These are phyloP conservation scores for fruit fly (Drosophila melanogaster) DNA, from an alignment of 1,140 invertebrate species.

Conservation along the genomic window Release_6_plus_ISO1_MT NT_033779.5:18738501-18739000, in stretches of 20 bases:
- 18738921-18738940: conserved; percentile 12
- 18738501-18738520: conserved; percentile 37
- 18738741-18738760: conserved; percentile 62
- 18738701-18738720: conserved; percentile 77
- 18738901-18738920: neutral
- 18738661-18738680: conserved; percentile 69
- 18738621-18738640: conserved; percentile 30
- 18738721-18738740: conserved; percentile 81
- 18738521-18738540: conserved; percentile 48
- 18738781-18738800: conserved; percentile 64
- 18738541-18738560: conserved; percentile 81
- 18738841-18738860: neutral
- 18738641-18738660: conserved; percentile 35
- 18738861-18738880: conserved; percentile 20
- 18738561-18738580: conserved; percentile 49
- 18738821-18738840: conserved; percentile 40
- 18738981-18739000: conserved; percentile 41
- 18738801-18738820: conserved; percentile 81
- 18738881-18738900: conserved; percentile 65
- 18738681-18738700: conserved; percentile 75
- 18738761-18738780: conserved; percentile 73
- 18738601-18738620: conserved; percentile 17
- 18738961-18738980: conserved; percentile 65
- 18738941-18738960: conserved; percentile 51
- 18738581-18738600: conserved; percentile 19